These are phyloP conservation scores for Brachionus sp. DNA, from an alignment of 1,140 invertebrate species.

Conservation along the genomic window DNA sequence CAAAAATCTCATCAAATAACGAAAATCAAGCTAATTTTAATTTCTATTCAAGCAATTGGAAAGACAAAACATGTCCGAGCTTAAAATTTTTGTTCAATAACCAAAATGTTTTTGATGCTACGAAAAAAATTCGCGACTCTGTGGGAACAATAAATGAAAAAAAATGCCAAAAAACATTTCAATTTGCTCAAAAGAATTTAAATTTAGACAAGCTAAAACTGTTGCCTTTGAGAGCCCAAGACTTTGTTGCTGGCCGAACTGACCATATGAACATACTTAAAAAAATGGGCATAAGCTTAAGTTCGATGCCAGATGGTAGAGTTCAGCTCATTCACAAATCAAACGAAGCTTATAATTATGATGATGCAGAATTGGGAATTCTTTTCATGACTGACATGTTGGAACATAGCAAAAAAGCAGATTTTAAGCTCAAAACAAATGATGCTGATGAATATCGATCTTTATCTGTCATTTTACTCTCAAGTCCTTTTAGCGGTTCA, in stretches of 20 bases:
- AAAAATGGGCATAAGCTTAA: constrained; percentile 88
- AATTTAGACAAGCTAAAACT: background rate
- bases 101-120: background rate
- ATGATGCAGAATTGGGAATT: constrained; percentile 84
- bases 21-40: background rate
- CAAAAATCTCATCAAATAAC: background rate
- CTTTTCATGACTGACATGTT: constrained; percentile 97
- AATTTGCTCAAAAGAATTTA: background rate
- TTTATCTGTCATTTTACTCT: background rate
- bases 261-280: constrained; percentile 80
- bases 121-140: background rate
- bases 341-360: constrained; percentile 71
- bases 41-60: background rate
- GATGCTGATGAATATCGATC: constrained; percentile 6
- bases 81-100: constrained; percentile 27
- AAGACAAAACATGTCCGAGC: constrained; percentile 6
- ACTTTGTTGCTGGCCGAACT: constrained; percentile 73
- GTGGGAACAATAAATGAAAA: background rate
- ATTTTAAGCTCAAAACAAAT: constrained; percentile 46
- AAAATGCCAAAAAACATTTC: constrained; percentile 35
- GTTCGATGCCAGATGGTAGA: constrained; percentile 76
- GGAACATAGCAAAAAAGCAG: constrained; percentile 73
- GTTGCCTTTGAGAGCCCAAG: constrained; percentile 57
- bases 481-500: background rate
- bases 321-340: constrained; percentile 36